Percentiles rank a stretch among this genome's conserved stretches.
phyloP scores from a whole-genome alignment of 2,888 invertebrate genomes.

The Actias luna region DNA sequence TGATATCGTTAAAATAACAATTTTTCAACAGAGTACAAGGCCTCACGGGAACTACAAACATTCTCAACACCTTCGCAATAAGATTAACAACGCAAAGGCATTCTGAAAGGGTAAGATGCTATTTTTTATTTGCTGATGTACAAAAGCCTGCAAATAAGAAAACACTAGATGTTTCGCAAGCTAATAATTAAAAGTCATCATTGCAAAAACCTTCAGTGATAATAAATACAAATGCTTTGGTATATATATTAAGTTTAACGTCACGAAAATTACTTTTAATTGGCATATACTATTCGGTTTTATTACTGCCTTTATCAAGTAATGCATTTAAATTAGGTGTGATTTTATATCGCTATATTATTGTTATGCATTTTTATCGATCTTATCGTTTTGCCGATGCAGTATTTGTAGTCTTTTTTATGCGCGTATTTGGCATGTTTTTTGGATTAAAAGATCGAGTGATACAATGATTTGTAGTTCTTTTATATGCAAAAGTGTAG shows the following conservation, averaged over 20 bases:
- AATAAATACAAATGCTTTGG: neutral
- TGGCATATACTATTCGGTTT: neutral
- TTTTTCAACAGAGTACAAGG: conserved; percentile 62
- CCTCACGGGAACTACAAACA: conserved; percentile 70
- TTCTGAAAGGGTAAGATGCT: conserved; percentile 46
- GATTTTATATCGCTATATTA: neutral
- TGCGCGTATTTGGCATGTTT: no score
- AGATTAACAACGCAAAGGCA: conserved; percentile 59
- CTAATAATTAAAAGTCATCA: neutral
- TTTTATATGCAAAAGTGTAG: no score
- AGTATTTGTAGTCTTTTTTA: no score
- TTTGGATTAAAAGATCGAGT: no score
- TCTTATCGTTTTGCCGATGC: no score
- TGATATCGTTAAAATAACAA: neutral
- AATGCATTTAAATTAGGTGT: neutral
- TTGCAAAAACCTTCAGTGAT: neutral
- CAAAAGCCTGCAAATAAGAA: no score
- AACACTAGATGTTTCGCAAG: no score
- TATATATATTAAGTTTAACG: neutral
- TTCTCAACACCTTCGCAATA: conserved; percentile 64
- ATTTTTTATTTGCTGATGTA: neutral
- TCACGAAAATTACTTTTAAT: neutral
- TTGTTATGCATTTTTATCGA: neutral
- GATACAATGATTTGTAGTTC: no score
- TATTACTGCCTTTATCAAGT: neutral